Evolutionary conservation across 2,797 vertebrate species (phyloP), one percentile per base, ranked within the genome.

Genomic region (Paramormyrops hopkinsi): DNA sequence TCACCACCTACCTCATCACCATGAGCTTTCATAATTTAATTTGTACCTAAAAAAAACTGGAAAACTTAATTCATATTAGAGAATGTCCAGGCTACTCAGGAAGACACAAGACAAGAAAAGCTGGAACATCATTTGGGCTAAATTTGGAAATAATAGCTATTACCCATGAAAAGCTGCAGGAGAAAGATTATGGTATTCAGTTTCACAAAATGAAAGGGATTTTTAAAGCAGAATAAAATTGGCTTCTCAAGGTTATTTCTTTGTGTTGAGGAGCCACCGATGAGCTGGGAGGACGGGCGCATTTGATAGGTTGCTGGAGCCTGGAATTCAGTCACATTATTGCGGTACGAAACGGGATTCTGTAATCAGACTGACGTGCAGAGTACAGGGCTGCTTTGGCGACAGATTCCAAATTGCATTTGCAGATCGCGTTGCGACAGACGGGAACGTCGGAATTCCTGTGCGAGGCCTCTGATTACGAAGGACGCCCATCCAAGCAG

Each of bases 221-320:
- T 92, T 92, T 79, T 90, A 88, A 46, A 87, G 79, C 86, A 89
- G 87, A 88, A 90, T 91, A 92, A 88, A 93, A 94, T 94, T 91
- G 90, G 69, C 92, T 93, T 94, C 79, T 93, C 90, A 94, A 93
- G 92, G 92, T 93, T 92, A 93, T 93, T 92, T 92, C 91, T 92
- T 93, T 92, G 91, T 92, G 88, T 79, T 89, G 69, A 92, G 92
- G 91, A 90, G 88, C 90, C 90, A 54, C 46, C 88, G 90, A 91
- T 91, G 90, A 93, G 92, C 87, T 83, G 84, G 89, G 59, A 90
- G 83, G 48, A 73, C 54, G 56, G 87, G 83, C 73, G 88, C 91
- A 86, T 91, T 91, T 91, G 86, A 89, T 90, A 89, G 85, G 91
- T 88, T 73, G 44, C 88, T 85, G 86, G 91, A 86, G 88, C 56